A percentile compares a stretch with the other conserved stretches of the same genome.
Evolutionary conservation across 2,113 vertebrate genomes (phyloP).

Genomic region (Stigmatopora nigra): DNA sequence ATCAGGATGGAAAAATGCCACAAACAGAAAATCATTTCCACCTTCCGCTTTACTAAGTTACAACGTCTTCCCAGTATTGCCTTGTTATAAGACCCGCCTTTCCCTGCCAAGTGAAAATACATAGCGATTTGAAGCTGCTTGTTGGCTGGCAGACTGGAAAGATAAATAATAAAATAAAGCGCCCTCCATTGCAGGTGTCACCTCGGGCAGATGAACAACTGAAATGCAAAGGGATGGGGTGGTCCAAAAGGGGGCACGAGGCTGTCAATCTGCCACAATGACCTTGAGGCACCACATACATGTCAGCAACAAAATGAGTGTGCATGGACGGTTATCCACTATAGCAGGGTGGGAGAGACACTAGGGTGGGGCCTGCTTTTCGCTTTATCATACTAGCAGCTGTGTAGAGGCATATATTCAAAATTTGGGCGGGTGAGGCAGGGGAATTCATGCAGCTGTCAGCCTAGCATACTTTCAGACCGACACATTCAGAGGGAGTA

Average conservation of each 20-base stretch:
- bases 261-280: conserved; percentile 42
- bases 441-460: conserved; percentile 56
- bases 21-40: conserved; percentile 10
- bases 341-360: conserved; percentile 28
- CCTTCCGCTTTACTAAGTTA: conserved; percentile 16
- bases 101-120: conserved; percentile 60
- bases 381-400: conserved; percentile 57
- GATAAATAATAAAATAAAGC: conserved; percentile 38
- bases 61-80: conserved; percentile 31
- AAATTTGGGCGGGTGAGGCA: conserved; percentile 15
- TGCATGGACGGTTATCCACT: conserved; percentile 6
- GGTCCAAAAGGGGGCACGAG: conserved; percentile 27
- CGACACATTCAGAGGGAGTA: conserved; percentile 9
- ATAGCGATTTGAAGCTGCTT: conserved; percentile 58
- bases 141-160: conserved; percentile 58
- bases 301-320: conserved; percentile 23
- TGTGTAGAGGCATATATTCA: conserved; percentile 54
- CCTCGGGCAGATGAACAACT: conserved; percentile 59
- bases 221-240: conserved; percentile 48
- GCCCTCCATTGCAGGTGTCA: conserved; percentile 52
- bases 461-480: conserved; percentile 13
- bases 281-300: conserved; percentile 56
- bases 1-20: neutral
- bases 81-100: conserved; percentile 52
- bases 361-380: conserved; percentile 62